phyloP scores from a whole-genome alignment of 2,113 vertebrate genomes.

The human region DNA sequence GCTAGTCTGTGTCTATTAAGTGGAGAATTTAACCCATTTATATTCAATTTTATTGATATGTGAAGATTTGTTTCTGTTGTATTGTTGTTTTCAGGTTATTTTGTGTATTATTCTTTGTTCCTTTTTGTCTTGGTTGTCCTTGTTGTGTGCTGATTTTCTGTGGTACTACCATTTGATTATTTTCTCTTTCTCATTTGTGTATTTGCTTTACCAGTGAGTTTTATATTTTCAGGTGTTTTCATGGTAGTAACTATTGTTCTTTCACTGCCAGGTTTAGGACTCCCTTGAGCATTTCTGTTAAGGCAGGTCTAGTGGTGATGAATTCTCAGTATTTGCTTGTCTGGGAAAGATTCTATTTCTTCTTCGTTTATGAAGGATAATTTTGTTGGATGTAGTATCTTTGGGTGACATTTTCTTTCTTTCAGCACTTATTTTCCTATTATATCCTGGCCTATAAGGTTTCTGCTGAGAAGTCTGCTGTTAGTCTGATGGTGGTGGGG shows the following conservation, averaged over 20 bases:
- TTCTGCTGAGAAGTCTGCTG: background rate
- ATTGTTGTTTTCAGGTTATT: background rate
- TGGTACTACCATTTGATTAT: background rate
- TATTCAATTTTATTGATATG: background rate
- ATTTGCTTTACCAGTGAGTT: background rate
- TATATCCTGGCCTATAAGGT: background rate
- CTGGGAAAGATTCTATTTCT: background rate
- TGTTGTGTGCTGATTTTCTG: background rate
- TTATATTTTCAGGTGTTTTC: background rate
- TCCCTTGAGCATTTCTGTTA: background rate
- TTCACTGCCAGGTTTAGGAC: background rate
- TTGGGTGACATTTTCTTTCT: background rate
- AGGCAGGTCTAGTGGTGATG: background rate
- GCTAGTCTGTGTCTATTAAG: background rate
- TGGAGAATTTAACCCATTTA: background rate
- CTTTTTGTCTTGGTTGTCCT: background rate
- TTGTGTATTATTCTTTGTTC: background rate
- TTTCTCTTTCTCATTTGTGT: background rate
- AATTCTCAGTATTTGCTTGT: background rate
- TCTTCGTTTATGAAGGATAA: background rate
- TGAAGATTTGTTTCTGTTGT: background rate
- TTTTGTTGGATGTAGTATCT: background rate
- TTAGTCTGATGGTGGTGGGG: background rate
- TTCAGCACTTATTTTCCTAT: background rate
- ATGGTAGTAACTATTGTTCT: background rate